phyloP scores from a whole-genome alignment of 1,140 invertebrate genomes.

The Formica exsecta region DNA sequence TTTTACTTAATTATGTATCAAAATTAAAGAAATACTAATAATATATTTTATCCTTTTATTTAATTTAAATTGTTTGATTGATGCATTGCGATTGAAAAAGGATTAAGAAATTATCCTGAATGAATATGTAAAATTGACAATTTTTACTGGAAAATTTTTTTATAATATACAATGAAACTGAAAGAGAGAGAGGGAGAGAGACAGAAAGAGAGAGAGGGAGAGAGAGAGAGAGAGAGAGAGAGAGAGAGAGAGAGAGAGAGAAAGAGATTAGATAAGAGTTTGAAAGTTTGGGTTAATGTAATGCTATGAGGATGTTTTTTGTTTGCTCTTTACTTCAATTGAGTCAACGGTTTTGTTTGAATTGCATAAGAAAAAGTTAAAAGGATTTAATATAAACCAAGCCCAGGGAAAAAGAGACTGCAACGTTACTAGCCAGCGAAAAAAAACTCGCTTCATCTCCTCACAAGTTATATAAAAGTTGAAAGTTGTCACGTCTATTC shows the following conservation, averaged over 20 bases:
- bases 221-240: too few species aligned
- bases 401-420: background rate
- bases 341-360: background rate
- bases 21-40: background rate
- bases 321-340: background rate
- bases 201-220: too few species aligned
- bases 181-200: too few species aligned
- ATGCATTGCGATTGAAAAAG: background rate
- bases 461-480: slow-evolving; percentile 37
- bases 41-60: background rate
- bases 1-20: background rate
- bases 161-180: background rate
- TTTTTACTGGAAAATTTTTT: slow-evolving; percentile 8
- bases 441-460: slow-evolving; percentile 30
- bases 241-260: too few species aligned
- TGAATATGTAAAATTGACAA: background rate
- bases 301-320: background rate
- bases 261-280: background rate
- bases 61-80: background rate
- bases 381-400: background rate
- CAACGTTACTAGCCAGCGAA: background rate
- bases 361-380: slow-evolving; percentile 25
- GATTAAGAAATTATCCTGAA: background rate
- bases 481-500: slow-evolving; percentile 50
- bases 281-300: background rate